Base-by-base conservation (phyloP, 2,888 invertebrate genomes). In the Empis stercorea region DNA sequence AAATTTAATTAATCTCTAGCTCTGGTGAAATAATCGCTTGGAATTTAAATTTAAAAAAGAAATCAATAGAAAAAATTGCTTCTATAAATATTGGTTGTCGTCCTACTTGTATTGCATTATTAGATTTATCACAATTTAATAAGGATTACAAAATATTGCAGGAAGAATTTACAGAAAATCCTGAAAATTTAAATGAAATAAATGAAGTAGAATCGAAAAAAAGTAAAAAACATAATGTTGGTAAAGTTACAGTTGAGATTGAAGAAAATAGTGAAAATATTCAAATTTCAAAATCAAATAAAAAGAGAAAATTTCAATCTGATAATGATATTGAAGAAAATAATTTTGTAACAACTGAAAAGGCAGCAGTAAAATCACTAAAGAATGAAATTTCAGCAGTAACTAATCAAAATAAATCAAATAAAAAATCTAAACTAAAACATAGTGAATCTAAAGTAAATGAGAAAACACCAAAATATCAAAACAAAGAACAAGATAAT, bases 1-100 rank as follows among this genome's bases (percentile, higher is more conserved):
- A 6, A 27, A 7, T 20, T 20, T 5, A 20, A 16, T 43, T 13
- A 10, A 23, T 17, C 44, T 48, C 39, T 43, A 68, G 89, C 68
- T 76, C 79, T 50, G 92, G 92, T 0, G 79, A 81, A 60, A 71
- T 91, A 42, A 86, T 84, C 68, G 66, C 87, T 1, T 91, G 86
- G 85, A 71, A 63, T 51, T 62, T 56, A 5, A 55, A 63, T 46
- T 55, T 45, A 27, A 46, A 56, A 37, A 44, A 64, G 56, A 55
- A 58, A 56, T 47, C 64, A 56, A 57, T 80, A 58, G 58, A 66
- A 57, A 73, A 79, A 63, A 63, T 81, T 52, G 57, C 59, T 36
- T 72, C 71, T 47, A 68, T 73, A n/a, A 78, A 76, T 62, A 76
- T 80, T 43, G 78, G 78, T 5, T 84, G 84, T 61, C 74, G 88